Evolutionary conservation across 2,888 invertebrate species (phyloP), one percentile per base, ranked within the genome.

Genomic region (Unio delphinus): DNA sequence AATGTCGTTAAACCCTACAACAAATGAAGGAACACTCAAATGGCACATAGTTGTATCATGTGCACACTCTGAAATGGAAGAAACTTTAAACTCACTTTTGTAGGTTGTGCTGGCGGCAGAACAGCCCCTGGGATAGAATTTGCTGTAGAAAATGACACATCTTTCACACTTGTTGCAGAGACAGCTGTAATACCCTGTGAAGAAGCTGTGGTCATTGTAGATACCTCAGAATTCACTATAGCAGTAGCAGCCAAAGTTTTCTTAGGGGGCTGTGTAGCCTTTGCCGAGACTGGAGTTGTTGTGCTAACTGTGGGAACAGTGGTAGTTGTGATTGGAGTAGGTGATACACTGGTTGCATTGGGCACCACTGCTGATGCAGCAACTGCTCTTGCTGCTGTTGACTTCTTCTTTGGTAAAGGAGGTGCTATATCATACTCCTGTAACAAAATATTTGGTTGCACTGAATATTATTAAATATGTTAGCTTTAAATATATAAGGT

Each of bases 291-390:
- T 61, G 71, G 76, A 23, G 75, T 74, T 6, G 78, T 76, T 7
- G 79, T 77, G 60, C 74, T 74, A 28, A 77, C 79, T 57, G 78
- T 73, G 6, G 81, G 74, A 11, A 74, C 73, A 58, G 71, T 68
- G 34, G 78, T 67, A 45, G 78, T 70, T 23, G 73, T 76, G 23
- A 69, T 63, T 55, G 74, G 55, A 30, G 78, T 74, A 34, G 70
- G 72, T 61, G 58, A 69, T 26, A 23, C 23, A 61, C 26, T 4
- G 72, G 26, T 8, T 57, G 83, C 78, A 80, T 87, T 89, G 83
- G 90, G 91, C 17, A 89, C 80, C 72, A 90, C 90, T n/a, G 82
- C 69, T 80, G 90, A 89, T 45, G 45, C 45, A 15, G 45, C 45
- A 45, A 45, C 45, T 45, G 45, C 45, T 45, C 45, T 70, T 15